Percentiles rank a stretch among this genome's conserved stretches.
phyloP scores from a whole-genome alignment of 2,888 invertebrate genomes.

The Troglohyphantes excavatus region DNA sequence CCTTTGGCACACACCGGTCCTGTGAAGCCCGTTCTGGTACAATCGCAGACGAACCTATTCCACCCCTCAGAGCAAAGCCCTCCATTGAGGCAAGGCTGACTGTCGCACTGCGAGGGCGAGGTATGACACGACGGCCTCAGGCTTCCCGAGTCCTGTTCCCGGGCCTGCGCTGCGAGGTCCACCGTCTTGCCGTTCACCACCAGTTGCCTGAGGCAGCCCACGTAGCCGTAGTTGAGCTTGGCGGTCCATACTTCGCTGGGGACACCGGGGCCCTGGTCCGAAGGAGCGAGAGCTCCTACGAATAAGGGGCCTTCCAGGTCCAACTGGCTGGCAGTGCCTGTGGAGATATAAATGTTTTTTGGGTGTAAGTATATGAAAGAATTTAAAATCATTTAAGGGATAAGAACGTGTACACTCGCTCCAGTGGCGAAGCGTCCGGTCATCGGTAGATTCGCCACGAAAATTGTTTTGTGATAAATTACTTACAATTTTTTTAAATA shows the following conservation, averaged over 20 bases:
- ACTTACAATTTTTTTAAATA: no score
- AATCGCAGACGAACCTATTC: conserved; percentile 97
- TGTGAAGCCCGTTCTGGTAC: conserved; percentile 92
- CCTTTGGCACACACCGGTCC: conserved; percentile 95
- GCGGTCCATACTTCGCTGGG: conserved; percentile 96
- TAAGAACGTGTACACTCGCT: no score
- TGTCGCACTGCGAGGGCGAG: conserved; percentile 83
- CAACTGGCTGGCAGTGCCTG: conserved; percentile 92
- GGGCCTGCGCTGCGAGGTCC: conserved; percentile 93
- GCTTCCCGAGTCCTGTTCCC: conserved; percentile 95
- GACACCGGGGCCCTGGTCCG: conserved; percentile 88
- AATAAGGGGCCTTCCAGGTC: conserved; percentile 93
- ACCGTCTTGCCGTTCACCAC: conserved; percentile 93
- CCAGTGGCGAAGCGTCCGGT: no score
- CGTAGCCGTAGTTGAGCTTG: conserved; percentile 93
- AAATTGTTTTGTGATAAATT: no score
- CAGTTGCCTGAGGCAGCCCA: conserved; percentile 95
- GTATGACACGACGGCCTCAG: conserved; percentile 94
- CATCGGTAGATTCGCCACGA: no score
- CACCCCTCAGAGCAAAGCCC: conserved; percentile 95
- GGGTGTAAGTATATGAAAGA: no score
- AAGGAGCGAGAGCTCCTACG: conserved; percentile 93
- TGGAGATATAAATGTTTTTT: no score
- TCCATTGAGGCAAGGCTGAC: conserved; percentile 94
- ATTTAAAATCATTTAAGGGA: no score